A percentile compares a stretch with the other conserved stretches of the same genome.
phyloP scores from a whole-genome alignment of 2,888 invertebrate species.

The Resseliella maxima region DNA sequence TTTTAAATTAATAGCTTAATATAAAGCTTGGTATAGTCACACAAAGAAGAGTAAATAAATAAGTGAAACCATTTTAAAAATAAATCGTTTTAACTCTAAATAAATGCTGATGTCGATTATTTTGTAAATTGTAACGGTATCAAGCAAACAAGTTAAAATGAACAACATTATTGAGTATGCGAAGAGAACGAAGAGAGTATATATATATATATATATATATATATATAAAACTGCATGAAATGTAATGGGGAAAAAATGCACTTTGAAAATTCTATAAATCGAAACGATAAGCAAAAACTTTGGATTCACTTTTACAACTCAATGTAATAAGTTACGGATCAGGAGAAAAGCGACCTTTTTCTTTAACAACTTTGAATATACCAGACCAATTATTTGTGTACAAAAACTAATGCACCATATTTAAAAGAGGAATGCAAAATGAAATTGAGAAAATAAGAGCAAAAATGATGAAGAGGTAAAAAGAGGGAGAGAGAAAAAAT shows the following conservation, averaged over 20 bases:
- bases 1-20: not conserved
- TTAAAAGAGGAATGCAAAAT: not conserved
- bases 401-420: conserved; percentile 29
- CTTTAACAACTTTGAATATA: conserved; percentile 31
- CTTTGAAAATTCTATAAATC: not conserved
- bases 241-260: not conserved
- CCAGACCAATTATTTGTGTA: conserved; percentile 36
- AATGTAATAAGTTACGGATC: conserved; percentile 32
- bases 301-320: not conserved
- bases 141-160: not conserved
- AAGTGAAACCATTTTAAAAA: not conserved
- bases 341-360: conserved; percentile 9
- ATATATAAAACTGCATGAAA: not conserved
- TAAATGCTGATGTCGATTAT: conserved; percentile 45
- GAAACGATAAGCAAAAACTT: conserved; percentile 53
- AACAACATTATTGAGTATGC: not conserved
- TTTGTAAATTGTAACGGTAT: not conserved
- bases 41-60: not conserved
- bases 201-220: not conserved
- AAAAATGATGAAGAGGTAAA: not conserved
- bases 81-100: conserved; percentile 28
- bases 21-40: not conserved
- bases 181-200: not conserved
- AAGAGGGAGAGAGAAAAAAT: not conserved
- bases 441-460: not conserved